phyloP scores from a whole-genome alignment of 92 coral and sea anemone genomes.

The Pocillopora grandis region DNA sequence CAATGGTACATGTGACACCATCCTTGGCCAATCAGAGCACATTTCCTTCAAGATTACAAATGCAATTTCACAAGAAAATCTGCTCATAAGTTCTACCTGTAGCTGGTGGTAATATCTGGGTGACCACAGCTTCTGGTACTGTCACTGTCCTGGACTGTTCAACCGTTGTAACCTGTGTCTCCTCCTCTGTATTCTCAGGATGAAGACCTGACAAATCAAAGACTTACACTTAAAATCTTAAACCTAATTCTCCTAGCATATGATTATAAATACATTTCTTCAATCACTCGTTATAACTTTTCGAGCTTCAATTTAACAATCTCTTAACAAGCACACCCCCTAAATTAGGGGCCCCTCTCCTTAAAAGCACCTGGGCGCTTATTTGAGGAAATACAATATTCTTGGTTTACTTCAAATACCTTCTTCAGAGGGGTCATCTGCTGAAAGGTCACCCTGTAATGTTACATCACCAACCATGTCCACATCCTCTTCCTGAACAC shows the following conservation, averaged over 20 bases:
- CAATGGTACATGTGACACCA: no score
- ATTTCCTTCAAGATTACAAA: no score
- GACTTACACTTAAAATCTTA: no score
- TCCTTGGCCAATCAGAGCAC: no score
- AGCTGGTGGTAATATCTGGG: conserved; percentile 86
- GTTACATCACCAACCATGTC: conserved; percentile 57
- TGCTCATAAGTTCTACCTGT: conserved; percentile 54
- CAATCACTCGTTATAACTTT: no score
- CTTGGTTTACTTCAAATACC: not conserved
- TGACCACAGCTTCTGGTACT: conserved; percentile 81
- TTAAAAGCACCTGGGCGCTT: not conserved
- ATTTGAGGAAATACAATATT: not conserved
- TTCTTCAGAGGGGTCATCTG: conserved; percentile 38
- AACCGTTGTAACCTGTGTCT: conserved; percentile 32
- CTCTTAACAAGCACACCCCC: no score
- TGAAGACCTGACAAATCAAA: conserved; percentile 24
- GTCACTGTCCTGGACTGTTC: conserved; percentile 44
- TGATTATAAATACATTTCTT: no score
- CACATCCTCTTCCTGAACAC: conserved; percentile 37
- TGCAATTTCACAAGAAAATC: no score
- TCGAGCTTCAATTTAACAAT: no score
- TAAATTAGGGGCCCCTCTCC: no score
- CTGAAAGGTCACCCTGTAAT: conserved; percentile 32
- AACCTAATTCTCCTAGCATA: no score
- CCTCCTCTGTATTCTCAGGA: conserved; percentile 47